Conservation (phyloP, 37 sponge, comb jelly and placozoan genomes). For the Haliclona indistincta region DNA sequence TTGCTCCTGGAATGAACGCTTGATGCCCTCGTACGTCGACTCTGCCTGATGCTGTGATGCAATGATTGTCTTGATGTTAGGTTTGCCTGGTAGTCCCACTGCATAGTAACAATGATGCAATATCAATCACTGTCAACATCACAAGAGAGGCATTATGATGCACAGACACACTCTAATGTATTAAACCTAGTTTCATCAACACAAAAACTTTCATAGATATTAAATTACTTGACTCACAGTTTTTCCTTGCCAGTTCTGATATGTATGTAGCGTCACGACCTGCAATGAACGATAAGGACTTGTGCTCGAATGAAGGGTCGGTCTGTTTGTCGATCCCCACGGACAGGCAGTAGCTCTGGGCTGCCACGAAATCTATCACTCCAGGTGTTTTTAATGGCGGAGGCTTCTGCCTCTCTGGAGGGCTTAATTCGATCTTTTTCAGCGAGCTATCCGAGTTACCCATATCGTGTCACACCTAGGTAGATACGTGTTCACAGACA, state of each 20-base stretch:
- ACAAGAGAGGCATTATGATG: neutral
- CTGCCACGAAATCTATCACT: no score
- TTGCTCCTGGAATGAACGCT: conserved; percentile 26
- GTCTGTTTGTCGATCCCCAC: conserved; percentile 70
- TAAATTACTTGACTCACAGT: neutral
- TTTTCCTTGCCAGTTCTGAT: neutral
- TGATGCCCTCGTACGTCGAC: conserved; percentile 54
- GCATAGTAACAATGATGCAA: neutral
- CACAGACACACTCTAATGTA: neutral
- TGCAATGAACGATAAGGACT: conserved; percentile 10
- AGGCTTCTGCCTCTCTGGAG: no score
- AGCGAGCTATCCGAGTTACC: no score
- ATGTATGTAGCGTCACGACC: conserved; percentile 33
- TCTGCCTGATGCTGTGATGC: conserved; percentile 11
- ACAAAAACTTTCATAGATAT: neutral
- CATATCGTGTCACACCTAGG: no score
- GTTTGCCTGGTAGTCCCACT: conserved; percentile 10
- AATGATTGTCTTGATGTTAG: conserved; percentile 14
- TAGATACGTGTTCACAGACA: no score
- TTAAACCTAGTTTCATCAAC: neutral
- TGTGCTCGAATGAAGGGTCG: conserved; percentile 21
- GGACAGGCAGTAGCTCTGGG: no score
- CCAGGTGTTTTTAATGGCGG: no score
- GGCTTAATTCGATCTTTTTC: no score
- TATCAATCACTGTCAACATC: neutral